Evolutionary conservation across 2,888 invertebrate species (phyloP).

Genomic region (Lasioglossum figueresi): DNA sequence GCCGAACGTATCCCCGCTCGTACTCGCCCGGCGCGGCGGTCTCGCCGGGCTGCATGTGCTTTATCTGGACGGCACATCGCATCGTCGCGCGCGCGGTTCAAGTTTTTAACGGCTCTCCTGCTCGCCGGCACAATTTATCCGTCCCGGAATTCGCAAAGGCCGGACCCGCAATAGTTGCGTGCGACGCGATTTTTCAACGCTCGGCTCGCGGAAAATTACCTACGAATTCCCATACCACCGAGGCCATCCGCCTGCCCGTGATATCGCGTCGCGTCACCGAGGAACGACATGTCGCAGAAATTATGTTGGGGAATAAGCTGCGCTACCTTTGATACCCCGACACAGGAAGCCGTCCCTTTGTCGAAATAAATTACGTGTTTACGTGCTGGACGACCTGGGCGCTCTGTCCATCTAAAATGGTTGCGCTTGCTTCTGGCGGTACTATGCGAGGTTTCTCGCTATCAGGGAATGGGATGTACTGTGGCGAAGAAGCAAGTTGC

Average conservation of each 20-base stretch:
- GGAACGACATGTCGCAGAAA: neutral
- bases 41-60: slow-evolving; percentile 23
- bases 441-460: neutral
- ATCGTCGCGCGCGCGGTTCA: slow-evolving; percentile 5
- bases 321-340: neutral
- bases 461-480: neutral
- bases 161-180: neutral
- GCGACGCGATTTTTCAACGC: slow-evolving; percentile 18
- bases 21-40: neutral
- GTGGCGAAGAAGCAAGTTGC: neutral
- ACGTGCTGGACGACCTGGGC: neutral
- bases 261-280: neutral
- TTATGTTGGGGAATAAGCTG: slow-evolving; percentile 6
- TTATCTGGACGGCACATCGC: slow-evolving; percentile 35
- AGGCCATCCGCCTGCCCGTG: neutral
- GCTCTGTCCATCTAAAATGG: neutral
- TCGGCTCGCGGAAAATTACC: neutral
- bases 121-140: slow-evolving; percentile 7
- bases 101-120: slow-evolving; percentile 27
- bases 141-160: slow-evolving; percentile 12
- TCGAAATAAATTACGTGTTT: slow-evolving; percentile 4
- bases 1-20: neutral
- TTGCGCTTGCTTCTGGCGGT: neutral
- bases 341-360: neutral
- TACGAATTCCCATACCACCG: neutral